These are phyloP conservation scores for Oryzias sinensis DNA, from an alignment of 2,797 vertebrate genomes.

Conservation along the genomic window DNA sequence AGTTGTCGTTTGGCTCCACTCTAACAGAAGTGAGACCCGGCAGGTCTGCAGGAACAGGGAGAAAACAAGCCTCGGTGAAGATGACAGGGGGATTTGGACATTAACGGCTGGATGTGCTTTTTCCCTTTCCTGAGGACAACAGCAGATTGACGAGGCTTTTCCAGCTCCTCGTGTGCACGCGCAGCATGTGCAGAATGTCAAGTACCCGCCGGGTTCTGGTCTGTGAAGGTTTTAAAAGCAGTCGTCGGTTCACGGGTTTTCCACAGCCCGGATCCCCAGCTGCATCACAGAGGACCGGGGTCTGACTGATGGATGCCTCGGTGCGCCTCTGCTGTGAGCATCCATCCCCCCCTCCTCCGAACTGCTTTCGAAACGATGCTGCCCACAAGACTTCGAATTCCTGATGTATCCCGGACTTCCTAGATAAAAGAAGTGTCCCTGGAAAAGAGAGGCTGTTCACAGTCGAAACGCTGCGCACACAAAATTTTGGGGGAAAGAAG, in stretches of 20 bases:
- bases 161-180: constrained; percentile 31
- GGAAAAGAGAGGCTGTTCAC: not conserved
- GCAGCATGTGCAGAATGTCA: constrained; percentile 49
- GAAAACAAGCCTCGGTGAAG: constrained; percentile 19
- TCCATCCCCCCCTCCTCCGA: constrained; percentile 42
- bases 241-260: constrained; percentile 25
- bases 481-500: constrained; percentile 1
- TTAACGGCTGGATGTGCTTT: constrained; percentile 25
- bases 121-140: not conserved
- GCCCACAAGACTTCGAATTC: constrained; percentile 13
- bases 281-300: constrained; percentile 58
- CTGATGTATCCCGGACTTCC: constrained; percentile 9
- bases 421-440: not conserved
- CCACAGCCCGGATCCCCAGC: constrained; percentile 42
- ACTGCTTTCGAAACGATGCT: constrained; percentile 59
- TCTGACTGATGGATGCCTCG: constrained; percentile 46
- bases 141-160: constrained; percentile 28
- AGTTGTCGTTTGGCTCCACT: constrained; percentile 41
- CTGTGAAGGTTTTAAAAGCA: constrained; percentile 25
- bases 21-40: not conserved
- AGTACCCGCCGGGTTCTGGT: constrained; percentile 29
- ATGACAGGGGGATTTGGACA: constrained; percentile 11
- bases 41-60: not conserved
- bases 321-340: constrained; percentile 52
- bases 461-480: not conserved